Conservation (phyloP, 2,888 invertebrate species). For the Drosophila mercatorum region DNA sequence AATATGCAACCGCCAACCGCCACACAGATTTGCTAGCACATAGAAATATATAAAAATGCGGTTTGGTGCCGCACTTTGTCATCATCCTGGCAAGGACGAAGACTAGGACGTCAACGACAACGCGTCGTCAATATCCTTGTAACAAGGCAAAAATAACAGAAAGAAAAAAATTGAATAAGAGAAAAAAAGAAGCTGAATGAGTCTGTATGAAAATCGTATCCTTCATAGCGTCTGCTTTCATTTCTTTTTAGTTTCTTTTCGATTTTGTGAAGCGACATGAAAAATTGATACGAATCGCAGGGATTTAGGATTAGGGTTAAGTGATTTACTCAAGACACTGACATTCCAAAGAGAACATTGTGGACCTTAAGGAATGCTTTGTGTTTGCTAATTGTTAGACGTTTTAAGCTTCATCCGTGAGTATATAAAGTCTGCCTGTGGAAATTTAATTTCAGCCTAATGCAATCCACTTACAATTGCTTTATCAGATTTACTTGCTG, state of each 20-base stretch:
- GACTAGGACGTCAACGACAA: conserved; percentile 29
- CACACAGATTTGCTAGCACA: conserved; percentile 40
- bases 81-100: conserved; percentile 58
- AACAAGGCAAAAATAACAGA: conserved; percentile 48
- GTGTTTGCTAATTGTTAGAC: conserved; percentile 61
- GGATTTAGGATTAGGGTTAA: conserved; percentile 66
- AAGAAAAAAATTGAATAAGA: conserved; percentile 1
- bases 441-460: conserved; percentile 55
- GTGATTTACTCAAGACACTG: conserved; percentile 54
- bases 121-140: conserved; percentile 63
- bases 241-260: conserved; percentile 3
- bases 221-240: conserved; percentile 30
- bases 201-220: conserved; percentile 51
- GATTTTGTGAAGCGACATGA: conserved; percentile 24
- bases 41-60: conserved; percentile 57
- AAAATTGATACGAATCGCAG: conserved; percentile 62
- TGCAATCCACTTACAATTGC: conserved; percentile 62
- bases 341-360: conserved; percentile 27
- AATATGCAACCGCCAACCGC: conserved; percentile 72
- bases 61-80: conserved; percentile 72
- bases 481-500: conserved; percentile 69
- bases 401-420: conserved; percentile 13
- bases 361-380: conserved; percentile 33
- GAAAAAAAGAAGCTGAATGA: conserved; percentile 28
- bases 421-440: conserved; percentile 12